These are phyloP conservation scores for Rhynchotus rufescens DNA, from an alignment of 2,797 vertebrate genomes.

Conservation along the genomic window DNA sequence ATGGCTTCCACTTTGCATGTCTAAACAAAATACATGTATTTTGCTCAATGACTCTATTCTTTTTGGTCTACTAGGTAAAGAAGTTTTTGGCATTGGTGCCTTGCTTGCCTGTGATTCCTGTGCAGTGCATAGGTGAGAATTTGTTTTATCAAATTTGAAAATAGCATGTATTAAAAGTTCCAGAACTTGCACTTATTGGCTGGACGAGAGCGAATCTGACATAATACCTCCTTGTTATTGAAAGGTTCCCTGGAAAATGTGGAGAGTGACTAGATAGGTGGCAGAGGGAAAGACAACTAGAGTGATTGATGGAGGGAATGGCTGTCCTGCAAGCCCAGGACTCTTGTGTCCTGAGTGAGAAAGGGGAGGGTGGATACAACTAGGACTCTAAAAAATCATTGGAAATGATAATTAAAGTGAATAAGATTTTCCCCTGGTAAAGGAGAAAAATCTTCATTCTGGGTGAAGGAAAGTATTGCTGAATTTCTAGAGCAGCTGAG, in stretches of 20 bases:
- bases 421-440: too few species aligned
- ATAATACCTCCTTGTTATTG: background rate
- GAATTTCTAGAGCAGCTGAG: too few species aligned
- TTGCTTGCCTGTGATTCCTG: constrained; percentile 89
- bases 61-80: constrained; percentile 83
- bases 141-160: background rate
- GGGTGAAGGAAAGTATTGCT: too few species aligned
- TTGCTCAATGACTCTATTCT: background rate
- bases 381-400: background rate
- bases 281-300: background rate
- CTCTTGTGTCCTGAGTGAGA: background rate
- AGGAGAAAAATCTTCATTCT: too few species aligned
- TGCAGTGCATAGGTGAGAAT: constrained; percentile 87
- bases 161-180: fast-evolving
- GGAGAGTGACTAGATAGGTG: background rate
- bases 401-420: background rate
- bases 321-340: background rate
- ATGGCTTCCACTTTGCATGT: background rate
- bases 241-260: background rate
- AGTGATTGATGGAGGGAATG: background rate
- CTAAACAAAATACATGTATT: background rate
- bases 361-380: background rate
- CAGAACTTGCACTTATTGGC: background rate
- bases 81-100: constrained; percentile 91
- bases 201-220: background rate